Evolutionary conservation across 2,888 invertebrate species (phyloP).

Genomic region (Aspidiotus destructor): DNA sequence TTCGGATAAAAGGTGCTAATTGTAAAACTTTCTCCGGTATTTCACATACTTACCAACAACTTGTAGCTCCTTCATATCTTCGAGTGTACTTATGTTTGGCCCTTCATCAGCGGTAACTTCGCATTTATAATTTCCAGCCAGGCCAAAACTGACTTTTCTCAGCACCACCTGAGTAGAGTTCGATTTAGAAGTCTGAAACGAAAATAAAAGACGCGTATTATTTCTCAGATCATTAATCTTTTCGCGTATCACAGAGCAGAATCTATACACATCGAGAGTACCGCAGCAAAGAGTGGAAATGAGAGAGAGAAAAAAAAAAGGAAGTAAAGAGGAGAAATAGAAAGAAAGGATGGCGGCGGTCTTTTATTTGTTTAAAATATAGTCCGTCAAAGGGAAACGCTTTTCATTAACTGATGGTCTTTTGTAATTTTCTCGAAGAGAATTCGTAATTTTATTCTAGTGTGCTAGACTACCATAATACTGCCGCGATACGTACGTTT

Average conservation of each 20-base stretch:
- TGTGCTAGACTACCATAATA: too few species aligned
- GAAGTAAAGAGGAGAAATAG: not conserved
- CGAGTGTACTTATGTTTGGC: conserved; percentile 39
- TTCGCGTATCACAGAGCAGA: not conserved
- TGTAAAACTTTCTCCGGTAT: too few species aligned
- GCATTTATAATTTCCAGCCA: conserved; percentile 40
- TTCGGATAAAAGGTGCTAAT: too few species aligned
- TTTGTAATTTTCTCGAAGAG: conserved; percentile 13
- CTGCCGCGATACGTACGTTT: too few species aligned
- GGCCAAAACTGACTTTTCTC: conserved; percentile 39
- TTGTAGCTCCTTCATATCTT: conserved; percentile 48
- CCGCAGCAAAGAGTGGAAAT: not conserved
- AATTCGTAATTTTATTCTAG: not conserved
- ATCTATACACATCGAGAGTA: not conserved
- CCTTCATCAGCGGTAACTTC: conserved; percentile 40
- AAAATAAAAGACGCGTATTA: not conserved
- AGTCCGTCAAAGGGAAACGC: conserved; percentile 1
- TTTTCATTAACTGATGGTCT: conserved; percentile 26
- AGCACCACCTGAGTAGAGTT: conserved; percentile 40
- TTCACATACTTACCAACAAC: conserved; percentile 58
- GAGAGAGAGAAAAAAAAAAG: not conserved
- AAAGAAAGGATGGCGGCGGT: not conserved
- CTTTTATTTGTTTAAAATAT: too few species aligned
- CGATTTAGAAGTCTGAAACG: conserved; percentile 53
- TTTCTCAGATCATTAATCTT: not conserved